These are phyloP conservation scores for Chaunax sp. DNA, from an alignment of 2,797 vertebrate genomes.

Conservation along the genomic window DNA sequence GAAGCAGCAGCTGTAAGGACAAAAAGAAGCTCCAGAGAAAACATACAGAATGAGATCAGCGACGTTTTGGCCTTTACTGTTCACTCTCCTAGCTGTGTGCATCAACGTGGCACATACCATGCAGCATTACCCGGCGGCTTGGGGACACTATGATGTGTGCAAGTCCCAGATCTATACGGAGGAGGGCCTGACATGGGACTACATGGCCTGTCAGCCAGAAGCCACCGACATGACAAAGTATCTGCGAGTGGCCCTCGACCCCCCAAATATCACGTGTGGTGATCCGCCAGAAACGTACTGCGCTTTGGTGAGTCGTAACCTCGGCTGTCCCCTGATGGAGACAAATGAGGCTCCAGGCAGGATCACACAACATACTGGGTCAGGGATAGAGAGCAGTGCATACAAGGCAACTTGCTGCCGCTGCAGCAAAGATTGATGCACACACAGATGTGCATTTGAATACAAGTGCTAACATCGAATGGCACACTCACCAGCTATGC, in stretches of 20 bases:
- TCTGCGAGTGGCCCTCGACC: conserved; percentile 94
- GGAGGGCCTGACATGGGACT: conserved; percentile 98
- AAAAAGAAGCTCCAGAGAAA: conserved; percentile 24
- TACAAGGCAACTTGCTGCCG: conserved; percentile 42
- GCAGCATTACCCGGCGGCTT: conserved; percentile 94
- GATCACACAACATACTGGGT: conserved; percentile 73
- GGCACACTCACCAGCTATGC: background rate
- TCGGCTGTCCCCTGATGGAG: conserved; percentile 75
- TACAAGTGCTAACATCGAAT: conserved; percentile 37
- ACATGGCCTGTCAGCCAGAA: conserved; percentile 99
- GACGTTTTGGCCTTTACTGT: conserved; percentile 91
- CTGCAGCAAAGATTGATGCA: conserved; percentile 69
- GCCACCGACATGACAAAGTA: conserved; percentile 97
- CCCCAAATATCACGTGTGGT: conserved; percentile 96
- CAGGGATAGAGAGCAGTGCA: conserved; percentile 66
- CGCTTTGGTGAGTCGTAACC: conserved; percentile 93
- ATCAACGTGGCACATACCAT: conserved; percentile 87
- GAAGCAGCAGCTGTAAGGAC: conserved; percentile 19
- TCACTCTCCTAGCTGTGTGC: conserved; percentile 91
- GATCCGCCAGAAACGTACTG: conserved; percentile 98
- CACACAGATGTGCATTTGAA: conserved; percentile 34
- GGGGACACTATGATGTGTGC: conserved; percentile 98
- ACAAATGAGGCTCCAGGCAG: conserved; percentile 76
- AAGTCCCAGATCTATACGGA: conserved; percentile 98
- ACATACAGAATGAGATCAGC: conserved; percentile 76